Conservation (phyloP, 2,797 vertebrate genomes). For the Salarias fasciatus region DNA sequence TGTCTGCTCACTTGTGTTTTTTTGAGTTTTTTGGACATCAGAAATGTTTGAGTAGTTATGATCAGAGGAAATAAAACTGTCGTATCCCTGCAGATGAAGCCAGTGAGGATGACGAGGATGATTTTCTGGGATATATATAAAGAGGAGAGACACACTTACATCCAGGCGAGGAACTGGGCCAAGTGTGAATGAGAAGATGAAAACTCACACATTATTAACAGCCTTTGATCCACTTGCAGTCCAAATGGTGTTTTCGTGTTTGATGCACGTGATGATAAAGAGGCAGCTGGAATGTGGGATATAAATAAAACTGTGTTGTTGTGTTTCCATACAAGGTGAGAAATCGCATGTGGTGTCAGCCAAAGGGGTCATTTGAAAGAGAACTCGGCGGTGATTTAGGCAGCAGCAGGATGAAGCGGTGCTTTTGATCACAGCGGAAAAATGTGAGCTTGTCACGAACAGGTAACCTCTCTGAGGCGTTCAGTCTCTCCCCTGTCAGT, state of each 20-base stretch:
- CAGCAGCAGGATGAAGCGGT: no score
- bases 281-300: slow-evolving; percentile 13
- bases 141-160: slow-evolving; percentile 57
- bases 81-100: slow-evolving; percentile 23
- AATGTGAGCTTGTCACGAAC: no score
- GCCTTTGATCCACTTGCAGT: slow-evolving; percentile 34
- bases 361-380: no score
- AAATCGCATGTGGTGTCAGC: not conserved
- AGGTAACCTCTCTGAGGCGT: no score
- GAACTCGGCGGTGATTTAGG: no score
- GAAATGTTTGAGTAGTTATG: no score
- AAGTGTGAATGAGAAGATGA: slow-evolving; percentile 53
- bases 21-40: no score
- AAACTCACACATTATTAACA: slow-evolving; percentile 45
- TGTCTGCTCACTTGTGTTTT: no score
- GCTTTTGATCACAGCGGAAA: no score
- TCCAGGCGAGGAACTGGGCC: slow-evolving; percentile 59
- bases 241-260: slow-evolving; percentile 15
- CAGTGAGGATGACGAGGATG: slow-evolving; percentile 35
- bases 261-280: not conserved
- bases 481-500: no score
- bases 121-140: slow-evolving; percentile 54
- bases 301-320: not conserved
- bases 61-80: no score
- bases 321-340: no score